Evolutionary conservation across 1,140 invertebrate species (phyloP).

Genomic region (Drosophila sechellia): DNA sequence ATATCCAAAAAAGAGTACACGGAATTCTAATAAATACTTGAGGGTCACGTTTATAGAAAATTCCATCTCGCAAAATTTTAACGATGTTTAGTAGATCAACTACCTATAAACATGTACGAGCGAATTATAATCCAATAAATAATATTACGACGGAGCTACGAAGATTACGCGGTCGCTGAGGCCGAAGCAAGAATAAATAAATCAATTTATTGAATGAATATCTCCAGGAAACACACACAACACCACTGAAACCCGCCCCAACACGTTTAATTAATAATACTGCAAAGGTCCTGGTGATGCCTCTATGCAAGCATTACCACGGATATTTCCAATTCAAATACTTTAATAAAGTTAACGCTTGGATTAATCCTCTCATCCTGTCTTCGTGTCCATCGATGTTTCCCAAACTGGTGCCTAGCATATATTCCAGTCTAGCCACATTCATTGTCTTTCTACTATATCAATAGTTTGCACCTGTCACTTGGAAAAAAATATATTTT

Average conservation of each 20-base stretch:
- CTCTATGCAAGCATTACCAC: constrained; percentile 26
- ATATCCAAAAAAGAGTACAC: constrained; percentile 23
- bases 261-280: constrained; percentile 27
- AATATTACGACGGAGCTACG: constrained; percentile 33
- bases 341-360: constrained; percentile 63
- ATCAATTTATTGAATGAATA: constrained; percentile 46
- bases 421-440: constrained; percentile 8
- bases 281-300: constrained; percentile 27
- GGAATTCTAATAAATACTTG: constrained; percentile 48
- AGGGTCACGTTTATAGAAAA: constrained; percentile 61
- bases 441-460: constrained; percentile 23
- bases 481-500: background rate
- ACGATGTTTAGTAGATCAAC: constrained; percentile 53
- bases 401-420: background rate
- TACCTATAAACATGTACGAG: constrained; percentile 41
- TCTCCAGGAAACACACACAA: constrained; percentile 12
- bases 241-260: constrained; percentile 4
- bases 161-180: constrained; percentile 14
- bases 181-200: constrained; percentile 16
- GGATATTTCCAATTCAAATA: constrained; percentile 47
- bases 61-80: constrained; percentile 57
- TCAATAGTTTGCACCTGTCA: background rate
- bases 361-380: constrained; percentile 37
- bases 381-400: constrained; percentile 23
- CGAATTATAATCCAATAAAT: constrained; percentile 44